Percentiles rank a stretch among this genome's conserved stretches.
Evolutionary conservation across 2,113 vertebrate genomes (phyloP).

Genomic region (Erythrolamprus reginae): DNA sequence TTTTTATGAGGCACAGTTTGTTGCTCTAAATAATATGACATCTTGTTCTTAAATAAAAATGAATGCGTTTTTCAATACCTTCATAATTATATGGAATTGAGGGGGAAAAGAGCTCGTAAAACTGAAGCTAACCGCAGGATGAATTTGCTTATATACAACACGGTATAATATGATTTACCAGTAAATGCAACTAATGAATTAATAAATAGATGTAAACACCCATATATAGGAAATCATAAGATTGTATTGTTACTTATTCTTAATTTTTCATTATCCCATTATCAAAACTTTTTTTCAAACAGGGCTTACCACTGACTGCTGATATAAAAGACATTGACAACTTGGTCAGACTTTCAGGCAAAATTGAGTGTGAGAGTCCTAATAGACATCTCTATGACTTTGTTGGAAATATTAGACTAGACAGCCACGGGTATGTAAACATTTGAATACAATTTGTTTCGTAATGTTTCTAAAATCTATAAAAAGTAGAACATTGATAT

Average conservation of each 20-base stretch:
- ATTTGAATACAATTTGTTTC: background rate
- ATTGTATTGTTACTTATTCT: background rate
- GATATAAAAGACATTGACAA: constrained; percentile 91
- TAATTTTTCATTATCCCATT: constrained; percentile 10
- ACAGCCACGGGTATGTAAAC: constrained; percentile 84
- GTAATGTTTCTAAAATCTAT: background rate
- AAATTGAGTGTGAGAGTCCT: constrained; percentile 95
- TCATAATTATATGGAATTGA: background rate
- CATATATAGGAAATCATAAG: background rate
- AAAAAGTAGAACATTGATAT: background rate
- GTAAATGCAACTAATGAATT: background rate
- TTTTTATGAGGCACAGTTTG: background rate
- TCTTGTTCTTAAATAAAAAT: background rate
- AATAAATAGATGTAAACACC: background rate
- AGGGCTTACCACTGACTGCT: constrained; percentile 89
- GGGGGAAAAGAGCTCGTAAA: background rate
- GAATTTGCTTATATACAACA: background rate
- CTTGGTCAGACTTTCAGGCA: constrained; percentile 85
- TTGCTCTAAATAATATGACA: background rate
- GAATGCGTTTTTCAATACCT: background rate
- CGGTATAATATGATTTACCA: background rate
- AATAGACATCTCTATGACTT: constrained; percentile 97
- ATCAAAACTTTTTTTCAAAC: constrained; percentile 31
- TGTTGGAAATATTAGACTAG: constrained; percentile 91
- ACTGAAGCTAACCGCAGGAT: background rate